A percentile compares a stretch with the other conserved stretches of the same genome.
phyloP scores from a whole-genome alignment of 2,888 invertebrate species.

The Nasonovia ribisnigri region DNA sequence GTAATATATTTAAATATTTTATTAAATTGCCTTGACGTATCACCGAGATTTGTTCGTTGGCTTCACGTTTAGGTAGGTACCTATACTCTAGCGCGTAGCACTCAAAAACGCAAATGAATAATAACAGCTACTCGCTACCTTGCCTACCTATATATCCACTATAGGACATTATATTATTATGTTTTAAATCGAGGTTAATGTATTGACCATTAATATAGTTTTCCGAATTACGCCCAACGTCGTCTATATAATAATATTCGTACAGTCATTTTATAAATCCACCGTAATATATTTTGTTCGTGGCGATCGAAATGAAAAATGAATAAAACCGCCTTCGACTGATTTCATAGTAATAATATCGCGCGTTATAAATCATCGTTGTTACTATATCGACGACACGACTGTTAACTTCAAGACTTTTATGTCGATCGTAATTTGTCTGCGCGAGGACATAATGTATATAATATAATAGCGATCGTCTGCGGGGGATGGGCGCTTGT shows the following conservation, averaged over 20 bases:
- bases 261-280: background rate
- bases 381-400: background rate
- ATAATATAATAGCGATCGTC: background rate
- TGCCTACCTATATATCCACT: background rate
- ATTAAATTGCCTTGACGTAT: background rate
- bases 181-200: background rate
- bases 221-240: slow-evolving; percentile 7
- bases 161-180: background rate
- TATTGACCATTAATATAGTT: background rate
- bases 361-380: background rate
- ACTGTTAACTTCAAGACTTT: background rate
- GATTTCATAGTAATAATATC: background rate
- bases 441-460: background rate
- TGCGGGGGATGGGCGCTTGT: background rate
- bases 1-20: background rate
- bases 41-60: background rate
- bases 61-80: background rate
- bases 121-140: background rate
- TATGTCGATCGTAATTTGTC: background rate
- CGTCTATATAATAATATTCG: background rate
- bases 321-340: background rate
- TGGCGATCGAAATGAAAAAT: background rate
- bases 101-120: background rate
- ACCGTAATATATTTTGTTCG: background rate
- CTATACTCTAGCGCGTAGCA: background rate